Percentiles rank a stretch among this genome's conserved stretches.
These are phyloP conservation scores for Acronicta psi DNA, from an alignment of 2,888 invertebrate species.

Conservation along the genomic window DNA sequence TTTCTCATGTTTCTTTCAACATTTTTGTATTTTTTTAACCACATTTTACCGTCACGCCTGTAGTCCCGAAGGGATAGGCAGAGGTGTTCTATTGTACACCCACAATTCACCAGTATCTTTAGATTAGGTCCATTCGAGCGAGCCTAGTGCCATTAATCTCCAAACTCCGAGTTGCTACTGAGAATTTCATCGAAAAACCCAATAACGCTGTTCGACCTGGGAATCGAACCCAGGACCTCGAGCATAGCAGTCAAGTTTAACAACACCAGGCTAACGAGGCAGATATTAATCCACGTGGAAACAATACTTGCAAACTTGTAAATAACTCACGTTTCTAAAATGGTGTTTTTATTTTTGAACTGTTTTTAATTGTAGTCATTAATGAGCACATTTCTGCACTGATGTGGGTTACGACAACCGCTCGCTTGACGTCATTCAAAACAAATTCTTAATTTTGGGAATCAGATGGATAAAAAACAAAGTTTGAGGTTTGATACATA, in stretches of 20 bases:
- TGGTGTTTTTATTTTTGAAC: slow-evolving; percentile 1
- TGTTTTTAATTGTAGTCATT: slow-evolving; percentile 3
- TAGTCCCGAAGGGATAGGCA: too few relatives aligned
- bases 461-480: not conserved
- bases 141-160: too few relatives aligned
- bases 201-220: too few relatives aligned
- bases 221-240: too few relatives aligned
- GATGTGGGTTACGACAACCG: slow-evolving; percentile 17
- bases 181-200: too few relatives aligned
- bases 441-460: slow-evolving; percentile 9
- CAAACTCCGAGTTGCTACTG: too few relatives aligned
- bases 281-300: not conserved
- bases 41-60: too few relatives aligned
- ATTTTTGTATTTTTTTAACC: not conserved
- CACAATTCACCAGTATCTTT: too few relatives aligned
- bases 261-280: too few relatives aligned
- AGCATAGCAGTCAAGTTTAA: too few relatives aligned
- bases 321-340: not conserved
- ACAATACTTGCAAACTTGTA: not conserved
- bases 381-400: slow-evolving; percentile 3
- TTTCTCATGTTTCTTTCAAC: not conserved
- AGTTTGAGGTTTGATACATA: not conserved
- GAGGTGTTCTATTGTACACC: too few relatives aligned
- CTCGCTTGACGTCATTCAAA: slow-evolving; percentile 32
- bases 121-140: too few relatives aligned